Percentiles rank a stretch among this genome's conserved stretches.
phyloP scores from a whole-genome alignment of 2,888 invertebrate genomes.

The Melieria picta region DNA sequence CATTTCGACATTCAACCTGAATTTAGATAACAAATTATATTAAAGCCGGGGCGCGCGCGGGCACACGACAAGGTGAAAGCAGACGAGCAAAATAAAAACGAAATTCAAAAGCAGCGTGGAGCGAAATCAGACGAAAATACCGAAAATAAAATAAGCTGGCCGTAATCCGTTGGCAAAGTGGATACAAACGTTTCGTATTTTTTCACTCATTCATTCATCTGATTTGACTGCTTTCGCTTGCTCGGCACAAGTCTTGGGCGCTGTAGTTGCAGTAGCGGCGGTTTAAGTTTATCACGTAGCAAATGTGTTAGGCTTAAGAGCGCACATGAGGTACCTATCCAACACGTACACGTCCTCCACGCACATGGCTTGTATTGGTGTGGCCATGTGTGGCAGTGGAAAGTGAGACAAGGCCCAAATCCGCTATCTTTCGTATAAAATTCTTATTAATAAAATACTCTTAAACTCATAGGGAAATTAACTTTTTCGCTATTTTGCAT shows the following conservation, averaged over 20 bases:
- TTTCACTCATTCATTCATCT: too few species aligned
- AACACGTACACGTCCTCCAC: too few species aligned
- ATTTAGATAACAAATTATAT: constrained; percentile 64
- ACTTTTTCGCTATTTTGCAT: too few species aligned
- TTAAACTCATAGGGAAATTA: too few species aligned
- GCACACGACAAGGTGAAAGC: background rate
- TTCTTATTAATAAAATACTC: too few species aligned
- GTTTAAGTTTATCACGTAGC: constrained; percentile 32
- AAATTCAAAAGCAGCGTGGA: background rate
- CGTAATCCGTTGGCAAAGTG: too few species aligned
- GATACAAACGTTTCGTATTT: too few species aligned
- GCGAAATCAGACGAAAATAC: background rate
- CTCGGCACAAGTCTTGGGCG: background rate
- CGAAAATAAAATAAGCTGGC: background rate
- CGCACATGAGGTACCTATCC: constrained; percentile 17
- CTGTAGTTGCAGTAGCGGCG: background rate
- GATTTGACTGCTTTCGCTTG: too few species aligned
- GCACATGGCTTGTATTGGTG: too few species aligned
- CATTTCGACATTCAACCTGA: constrained; percentile 57
- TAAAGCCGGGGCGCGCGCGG: constrained; percentile 30
- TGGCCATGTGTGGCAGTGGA: constrained; percentile 8
- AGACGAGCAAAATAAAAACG: background rate
- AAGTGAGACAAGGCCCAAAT: background rate
- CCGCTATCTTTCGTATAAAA: too few species aligned
- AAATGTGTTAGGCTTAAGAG: constrained; percentile 28